These are phyloP conservation scores for Olivierus martensii DNA, from an alignment of 1,140 invertebrate species.

Conservation along the genomic window DNA sequence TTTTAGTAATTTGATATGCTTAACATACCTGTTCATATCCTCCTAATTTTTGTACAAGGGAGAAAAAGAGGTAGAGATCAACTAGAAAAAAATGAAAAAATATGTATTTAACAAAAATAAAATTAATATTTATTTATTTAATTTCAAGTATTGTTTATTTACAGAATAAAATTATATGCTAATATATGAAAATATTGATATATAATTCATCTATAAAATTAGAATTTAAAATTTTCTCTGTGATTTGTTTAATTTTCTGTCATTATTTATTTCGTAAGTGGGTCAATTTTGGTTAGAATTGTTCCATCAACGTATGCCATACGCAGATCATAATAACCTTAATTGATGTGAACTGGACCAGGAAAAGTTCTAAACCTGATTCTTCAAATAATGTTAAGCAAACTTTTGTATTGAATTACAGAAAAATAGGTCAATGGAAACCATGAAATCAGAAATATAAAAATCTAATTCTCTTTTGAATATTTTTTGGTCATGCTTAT, in stretches of 20 bases:
- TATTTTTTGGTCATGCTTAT: neutral
- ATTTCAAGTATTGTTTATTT: neutral
- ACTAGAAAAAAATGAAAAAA: conserved; percentile 42
- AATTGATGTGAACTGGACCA: too few species aligned
- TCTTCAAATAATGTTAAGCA: neutral
- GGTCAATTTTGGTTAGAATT: too few species aligned
- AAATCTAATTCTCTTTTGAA: neutral
- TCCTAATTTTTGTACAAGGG: conserved; percentile 55
- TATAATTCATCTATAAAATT: neutral
- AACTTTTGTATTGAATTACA: neutral
- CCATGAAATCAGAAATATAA: neutral
- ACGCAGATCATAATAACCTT: too few species aligned
- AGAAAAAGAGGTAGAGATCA: conserved; percentile 62
- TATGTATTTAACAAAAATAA: neutral
- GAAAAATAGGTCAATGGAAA: neutral
- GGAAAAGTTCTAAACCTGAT: neutral
- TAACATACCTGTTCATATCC: conserved; percentile 51
- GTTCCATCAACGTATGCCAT: too few species aligned
- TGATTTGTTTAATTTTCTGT: neutral
- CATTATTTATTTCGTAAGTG: neutral
- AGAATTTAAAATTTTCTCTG: neutral
- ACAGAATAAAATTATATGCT: neutral
- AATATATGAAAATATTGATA: neutral
- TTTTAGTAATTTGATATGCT: neutral
- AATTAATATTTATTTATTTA: neutral